Evolutionary conservation across 1,140 invertebrate species (phyloP).

Genomic region (Trissolcus basalis): DNA sequence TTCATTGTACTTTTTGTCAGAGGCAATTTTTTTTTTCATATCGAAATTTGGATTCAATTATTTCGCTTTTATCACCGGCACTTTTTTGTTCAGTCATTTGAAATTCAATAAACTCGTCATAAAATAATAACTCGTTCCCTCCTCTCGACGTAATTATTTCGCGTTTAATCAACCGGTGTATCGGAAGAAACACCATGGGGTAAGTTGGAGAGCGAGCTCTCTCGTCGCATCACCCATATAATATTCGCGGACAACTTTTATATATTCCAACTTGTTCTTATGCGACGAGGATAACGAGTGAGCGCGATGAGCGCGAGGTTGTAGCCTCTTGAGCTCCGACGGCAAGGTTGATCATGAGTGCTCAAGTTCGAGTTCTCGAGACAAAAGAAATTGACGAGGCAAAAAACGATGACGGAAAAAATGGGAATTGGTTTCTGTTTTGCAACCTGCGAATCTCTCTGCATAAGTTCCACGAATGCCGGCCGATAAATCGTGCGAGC

Average conservation of each 20-base stretch:
- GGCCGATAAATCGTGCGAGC: conserved; percentile 68
- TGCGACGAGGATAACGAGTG: conserved; percentile 18
- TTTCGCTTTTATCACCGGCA: too few species aligned
- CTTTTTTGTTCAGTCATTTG: neutral
- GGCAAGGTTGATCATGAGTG: conserved; percentile 51
- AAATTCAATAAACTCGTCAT: conserved; percentile 17
- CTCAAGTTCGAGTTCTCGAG: conserved; percentile 29
- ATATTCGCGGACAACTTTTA: conserved; percentile 37
- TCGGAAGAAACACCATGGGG: conserved; percentile 30
- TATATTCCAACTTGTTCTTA: conserved; percentile 31
- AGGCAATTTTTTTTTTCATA: too few species aligned
- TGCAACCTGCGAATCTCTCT: conserved; percentile 65
- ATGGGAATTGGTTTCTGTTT: conserved; percentile 54
- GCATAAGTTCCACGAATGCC: conserved; percentile 69
- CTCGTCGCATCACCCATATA: conserved; percentile 32
- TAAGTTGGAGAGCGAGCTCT: conserved; percentile 31
- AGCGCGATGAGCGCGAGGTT: conserved; percentile 47
- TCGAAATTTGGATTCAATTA: too few species aligned
- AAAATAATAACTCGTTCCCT: conserved; percentile 18
- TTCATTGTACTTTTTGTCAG: too few species aligned
- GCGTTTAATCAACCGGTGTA: conserved; percentile 25
- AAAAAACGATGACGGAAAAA: conserved; percentile 45
- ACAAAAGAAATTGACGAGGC: conserved; percentile 47
- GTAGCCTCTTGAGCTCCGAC: conserved; percentile 38
- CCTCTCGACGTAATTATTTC: conserved; percentile 35